phyloP scores from a whole-genome alignment of 2,797 vertebrate genomes.

The Sciurus vulgaris region DNA sequence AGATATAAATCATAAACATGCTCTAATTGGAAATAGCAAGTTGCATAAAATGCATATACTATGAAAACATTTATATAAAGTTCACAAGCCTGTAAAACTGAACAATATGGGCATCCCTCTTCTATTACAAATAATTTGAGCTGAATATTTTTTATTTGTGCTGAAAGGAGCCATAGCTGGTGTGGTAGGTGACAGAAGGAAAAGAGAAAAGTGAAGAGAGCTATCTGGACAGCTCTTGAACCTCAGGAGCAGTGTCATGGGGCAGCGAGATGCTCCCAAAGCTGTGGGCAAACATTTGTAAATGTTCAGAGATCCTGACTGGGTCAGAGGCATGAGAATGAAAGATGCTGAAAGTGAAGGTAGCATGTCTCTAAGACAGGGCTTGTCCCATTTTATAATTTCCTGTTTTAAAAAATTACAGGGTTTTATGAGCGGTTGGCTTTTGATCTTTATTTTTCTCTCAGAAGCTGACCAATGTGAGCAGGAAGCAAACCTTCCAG shows the following conservation, averaged over 20 bases:
- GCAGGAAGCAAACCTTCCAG: constrained; percentile 25
- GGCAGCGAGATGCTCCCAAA: not conserved
- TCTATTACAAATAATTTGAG: not conserved
- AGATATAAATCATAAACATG: not conserved
- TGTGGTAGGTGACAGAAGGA: not conserved
- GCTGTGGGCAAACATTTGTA: not conserved
- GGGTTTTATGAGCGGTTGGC: not conserved
- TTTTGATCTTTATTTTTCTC: constrained; percentile 9
- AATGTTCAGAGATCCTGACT: not conserved
- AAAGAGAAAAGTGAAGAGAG: not conserved
- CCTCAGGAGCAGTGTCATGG: not conserved
- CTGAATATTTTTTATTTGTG: constrained; percentile 3
- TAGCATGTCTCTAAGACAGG: not conserved
- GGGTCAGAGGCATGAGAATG: not conserved
- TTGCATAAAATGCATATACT: not conserved
- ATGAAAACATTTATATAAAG: not conserved
- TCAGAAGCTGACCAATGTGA: not conserved
- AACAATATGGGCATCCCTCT: not conserved
- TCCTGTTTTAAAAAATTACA: not conserved
- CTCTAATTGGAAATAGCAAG: not conserved
- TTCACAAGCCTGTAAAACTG: not conserved
- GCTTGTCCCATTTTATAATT: not conserved
- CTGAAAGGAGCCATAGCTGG: not conserved
- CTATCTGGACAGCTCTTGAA: not conserved
- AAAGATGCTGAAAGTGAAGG: not conserved